Evolutionary conservation across 2,113 vertebrate species (phyloP), one percentile per base, ranked within the genome.

Genomic region (Octodon degus): DNA sequence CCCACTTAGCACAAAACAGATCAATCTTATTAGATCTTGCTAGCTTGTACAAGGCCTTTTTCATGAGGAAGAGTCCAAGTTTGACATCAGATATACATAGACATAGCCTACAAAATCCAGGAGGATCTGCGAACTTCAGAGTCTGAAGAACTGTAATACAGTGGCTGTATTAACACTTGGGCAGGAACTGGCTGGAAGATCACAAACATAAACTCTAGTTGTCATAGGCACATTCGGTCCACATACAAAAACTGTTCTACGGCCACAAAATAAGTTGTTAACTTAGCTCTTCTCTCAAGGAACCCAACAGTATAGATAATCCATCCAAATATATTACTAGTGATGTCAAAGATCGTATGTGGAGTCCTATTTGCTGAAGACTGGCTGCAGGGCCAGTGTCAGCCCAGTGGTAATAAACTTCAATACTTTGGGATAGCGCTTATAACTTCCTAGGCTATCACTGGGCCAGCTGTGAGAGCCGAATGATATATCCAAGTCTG

Each of bases 11-110:
- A 58, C 67, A 22, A 74, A 93, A 88, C 11, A 53, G 47, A 95
- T 92, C 50, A 72, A 68, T 89, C 65, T 96, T 76, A 81, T 16
- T 34, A 90, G 80, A 70, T 88, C 70, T 92, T 90, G 27, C 27
- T 24, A 90, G 50, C 72, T 93, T 82, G 43, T 67, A 63, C 62
- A 90, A 37, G 9, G 90, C 20, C 4, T 27, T 80, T 88, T 72
- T 93, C 77, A 47, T 89, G 37, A 95, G n/a, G 5, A 94, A 87
- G 50, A 6, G 27, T 47, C 19, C 37, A 91, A 16, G 25, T 70
- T 89, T 94, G 14, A 67, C 96, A 79, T 2, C 4, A 84, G 20
- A 62, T 47, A 32, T 90, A 72, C 20, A 47, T 63, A 86, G 91
- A 81, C 5, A 86, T 76, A 27, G 95, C 67, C n/a, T n/a, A 84